Percentiles rank a stretch among this genome's conserved stretches.
These are phyloP conservation scores for Holothuria leucospilota DNA, from an alignment of 53 echinoderm and acorn worm genomes.

Conservation along the genomic window DNA sequence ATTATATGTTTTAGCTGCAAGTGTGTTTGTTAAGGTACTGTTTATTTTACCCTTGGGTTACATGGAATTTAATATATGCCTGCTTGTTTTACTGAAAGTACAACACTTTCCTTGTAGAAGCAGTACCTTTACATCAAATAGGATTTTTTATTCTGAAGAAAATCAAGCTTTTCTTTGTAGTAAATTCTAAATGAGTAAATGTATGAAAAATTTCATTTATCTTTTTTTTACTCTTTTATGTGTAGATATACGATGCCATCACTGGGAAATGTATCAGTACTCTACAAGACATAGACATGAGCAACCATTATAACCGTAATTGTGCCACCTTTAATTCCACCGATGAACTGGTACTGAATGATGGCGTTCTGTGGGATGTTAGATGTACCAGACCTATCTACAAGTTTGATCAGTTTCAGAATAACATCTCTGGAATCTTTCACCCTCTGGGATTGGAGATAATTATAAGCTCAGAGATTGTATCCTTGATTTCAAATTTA, in stretches of 20 bases:
- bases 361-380: conserved; percentile 94
- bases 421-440: conserved; percentile 85
- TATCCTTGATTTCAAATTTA: conserved; percentile 73
- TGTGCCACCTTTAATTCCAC: conserved; percentile 98
- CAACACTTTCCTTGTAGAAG: too few relatives aligned
- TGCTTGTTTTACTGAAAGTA: too few relatives aligned
- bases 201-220: too few relatives aligned
- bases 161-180: too few relatives aligned
- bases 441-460: conserved; percentile 89
- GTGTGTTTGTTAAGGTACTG: too few relatives aligned
- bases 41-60: too few relatives aligned
- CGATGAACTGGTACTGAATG: conserved; percentile 89
- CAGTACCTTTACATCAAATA: too few relatives aligned
- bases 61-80: too few relatives aligned
- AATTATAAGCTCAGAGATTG: conserved; percentile 98
- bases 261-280: conserved; percentile 83
- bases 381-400: conserved; percentile 81
- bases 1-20: too few relatives aligned
- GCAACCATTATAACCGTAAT: conserved; percentile 95
- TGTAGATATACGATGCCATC: conserved; percentile 86
- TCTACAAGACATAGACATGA: conserved; percentile 74
- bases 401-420: conserved; percentile 99
- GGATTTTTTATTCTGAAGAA: too few relatives aligned
- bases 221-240: too few relatives aligned
- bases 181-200: too few relatives aligned